Evolutionary conservation across 2,113 vertebrate species (phyloP).

Genomic region (Mormyrus iriodes): DNA sequence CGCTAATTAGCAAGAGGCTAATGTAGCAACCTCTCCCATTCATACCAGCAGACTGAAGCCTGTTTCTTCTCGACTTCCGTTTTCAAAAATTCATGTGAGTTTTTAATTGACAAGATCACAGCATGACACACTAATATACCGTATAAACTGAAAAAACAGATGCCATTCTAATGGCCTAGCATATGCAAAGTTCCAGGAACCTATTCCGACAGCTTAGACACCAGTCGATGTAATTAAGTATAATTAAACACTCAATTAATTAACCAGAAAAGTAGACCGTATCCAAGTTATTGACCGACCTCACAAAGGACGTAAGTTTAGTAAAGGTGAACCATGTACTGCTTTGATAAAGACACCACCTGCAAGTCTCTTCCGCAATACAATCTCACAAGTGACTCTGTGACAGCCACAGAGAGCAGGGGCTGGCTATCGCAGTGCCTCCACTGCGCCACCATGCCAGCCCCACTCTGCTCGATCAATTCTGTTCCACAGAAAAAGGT

Average conservation of each 20-base stretch:
- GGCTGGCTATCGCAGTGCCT: neutral
- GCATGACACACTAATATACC: neutral
- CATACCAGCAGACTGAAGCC: neutral
- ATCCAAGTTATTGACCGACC: neutral
- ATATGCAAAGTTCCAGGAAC: neutral
- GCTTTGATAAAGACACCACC: neutral
- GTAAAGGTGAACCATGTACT: neutral
- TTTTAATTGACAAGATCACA: neutral
- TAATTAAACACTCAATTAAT: constrained; percentile 5
- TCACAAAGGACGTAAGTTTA: neutral
- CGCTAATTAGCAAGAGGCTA: neutral
- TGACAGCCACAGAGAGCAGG: neutral
- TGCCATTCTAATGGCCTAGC: neutral
- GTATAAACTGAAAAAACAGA: neutral
- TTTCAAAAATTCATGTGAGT: neutral
- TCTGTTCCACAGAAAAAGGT: neutral
- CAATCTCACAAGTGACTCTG: neutral
- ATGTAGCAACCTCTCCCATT: neutral
- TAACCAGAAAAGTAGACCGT: neutral
- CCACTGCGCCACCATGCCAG: neutral
- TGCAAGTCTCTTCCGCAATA: neutral
- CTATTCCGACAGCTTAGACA: neutral
- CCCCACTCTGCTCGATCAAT: neutral
- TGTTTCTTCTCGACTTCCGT: neutral
- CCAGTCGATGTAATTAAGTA: neutral